A percentile compares a stretch with the other conserved stretches of the same genome.
phyloP scores from a whole-genome alignment of 30 jellyfish, hydroid and myxozoan species.

The Aurelia coerulea region DNA sequence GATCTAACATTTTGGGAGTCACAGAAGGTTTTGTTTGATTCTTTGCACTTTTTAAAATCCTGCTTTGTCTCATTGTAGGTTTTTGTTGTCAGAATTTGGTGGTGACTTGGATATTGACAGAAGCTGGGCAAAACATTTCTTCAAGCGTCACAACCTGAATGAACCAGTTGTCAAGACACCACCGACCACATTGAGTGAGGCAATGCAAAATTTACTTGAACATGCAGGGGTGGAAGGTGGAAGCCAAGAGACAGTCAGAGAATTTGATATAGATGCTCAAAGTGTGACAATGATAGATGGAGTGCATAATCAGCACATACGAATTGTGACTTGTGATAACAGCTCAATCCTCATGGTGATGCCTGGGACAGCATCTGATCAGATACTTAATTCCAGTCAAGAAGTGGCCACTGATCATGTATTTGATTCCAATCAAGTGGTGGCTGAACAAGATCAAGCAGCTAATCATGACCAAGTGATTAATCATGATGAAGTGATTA shows the following conservation, averaged over 20 bases:
- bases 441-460: too few relatives aligned
- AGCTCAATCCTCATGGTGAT: neutral
- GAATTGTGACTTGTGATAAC: neutral
- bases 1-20: too few relatives aligned
- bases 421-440: too few relatives aligned
- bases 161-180: too few relatives aligned
- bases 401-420: neutral
- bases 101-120: slow-evolving; percentile 43
- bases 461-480: too few relatives aligned
- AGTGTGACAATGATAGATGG: neutral
- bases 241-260: neutral
- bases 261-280: neutral
- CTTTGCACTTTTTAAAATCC: too few relatives aligned
- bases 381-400: too few relatives aligned
- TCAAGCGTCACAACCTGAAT: neutral
- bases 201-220: too few relatives aligned
- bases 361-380: neutral
- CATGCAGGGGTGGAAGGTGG: neutral
- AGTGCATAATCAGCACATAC: neutral
- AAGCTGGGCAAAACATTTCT: slow-evolving; percentile 55
- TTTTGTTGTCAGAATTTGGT: slow-evolving; percentile 55
- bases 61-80: slow-evolving; percentile 1
- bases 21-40: too few relatives aligned
- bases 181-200: too few relatives aligned
- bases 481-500: too few relatives aligned